A percentile compares a stretch with the other conserved stretches of the same genome.
Evolutionary conservation across 2,797 vertebrate species (phyloP).

Genomic region (Amblyraja radiata): DNA sequence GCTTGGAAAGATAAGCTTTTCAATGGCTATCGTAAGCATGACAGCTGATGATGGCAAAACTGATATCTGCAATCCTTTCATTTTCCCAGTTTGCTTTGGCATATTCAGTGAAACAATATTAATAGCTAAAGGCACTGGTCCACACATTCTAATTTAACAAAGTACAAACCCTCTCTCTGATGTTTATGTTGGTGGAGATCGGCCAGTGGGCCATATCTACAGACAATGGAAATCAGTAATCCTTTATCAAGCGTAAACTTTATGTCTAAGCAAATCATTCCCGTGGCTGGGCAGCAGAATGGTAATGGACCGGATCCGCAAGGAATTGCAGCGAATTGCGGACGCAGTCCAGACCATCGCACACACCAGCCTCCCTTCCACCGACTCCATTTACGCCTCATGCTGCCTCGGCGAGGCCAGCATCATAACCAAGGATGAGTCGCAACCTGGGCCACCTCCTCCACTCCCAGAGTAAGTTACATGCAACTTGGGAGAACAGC

Average conservation of each 20-base stretch:
- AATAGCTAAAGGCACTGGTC: slow-evolving; percentile 3
- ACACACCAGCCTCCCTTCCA: no score
- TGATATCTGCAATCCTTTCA: slow-evolving; percentile 32
- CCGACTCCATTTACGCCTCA: no score
- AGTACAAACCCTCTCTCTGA: background rate
- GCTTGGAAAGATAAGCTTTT: slow-evolving; percentile 46
- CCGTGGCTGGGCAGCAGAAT: background rate
- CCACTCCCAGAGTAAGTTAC: no score
- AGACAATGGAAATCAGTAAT: slow-evolving; percentile 13
- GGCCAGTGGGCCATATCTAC: background rate
- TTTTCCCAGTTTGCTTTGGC: slow-evolving; percentile 42
- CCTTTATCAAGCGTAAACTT: background rate
- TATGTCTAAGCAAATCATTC: background rate
- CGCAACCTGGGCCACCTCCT: no score
- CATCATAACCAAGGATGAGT: no score
- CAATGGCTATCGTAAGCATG: slow-evolving; percentile 41
- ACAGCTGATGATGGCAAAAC: slow-evolving; percentile 40
- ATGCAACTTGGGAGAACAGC: no score
- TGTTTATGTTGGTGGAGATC: background rate
- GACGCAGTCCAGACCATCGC: no score
- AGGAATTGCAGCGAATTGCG: no score
- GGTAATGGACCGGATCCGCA: background rate
- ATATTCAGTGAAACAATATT: slow-evolving; percentile 35
- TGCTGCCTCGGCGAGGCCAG: no score
- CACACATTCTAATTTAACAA: slow-evolving; percentile 15